A percentile compares a stretch with the other conserved stretches of the same genome.
Evolutionary conservation across 2,113 vertebrate species (phyloP).

Genomic region (Charadrius vociferus): DNA sequence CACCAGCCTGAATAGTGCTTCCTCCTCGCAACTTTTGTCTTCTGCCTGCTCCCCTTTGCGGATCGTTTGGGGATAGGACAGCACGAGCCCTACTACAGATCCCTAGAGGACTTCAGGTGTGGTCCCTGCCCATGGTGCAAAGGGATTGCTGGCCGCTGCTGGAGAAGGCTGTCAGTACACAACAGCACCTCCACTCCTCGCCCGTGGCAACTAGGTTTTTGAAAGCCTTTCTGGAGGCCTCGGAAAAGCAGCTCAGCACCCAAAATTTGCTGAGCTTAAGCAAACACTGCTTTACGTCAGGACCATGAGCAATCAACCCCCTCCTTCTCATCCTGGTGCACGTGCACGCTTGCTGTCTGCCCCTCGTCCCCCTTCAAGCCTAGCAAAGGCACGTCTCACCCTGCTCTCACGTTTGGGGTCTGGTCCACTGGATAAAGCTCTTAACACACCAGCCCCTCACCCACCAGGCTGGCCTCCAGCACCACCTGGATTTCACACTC

Average conservation of each 20-base stretch:
- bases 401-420: neutral
- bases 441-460: neutral
- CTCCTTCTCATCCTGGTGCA: neutral
- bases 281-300: neutral
- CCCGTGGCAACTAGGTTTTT: neutral
- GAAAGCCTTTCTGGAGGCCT: neutral
- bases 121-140: neutral
- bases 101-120: neutral
- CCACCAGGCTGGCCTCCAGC: neutral
- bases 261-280: neutral
- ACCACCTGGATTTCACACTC: neutral
- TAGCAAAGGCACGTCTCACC: neutral
- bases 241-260: neutral
- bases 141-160: rapidly evolving
- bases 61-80: neutral
- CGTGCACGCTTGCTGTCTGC: neutral
- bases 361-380: neutral
- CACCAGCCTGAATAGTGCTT: neutral
- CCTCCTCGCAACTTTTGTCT: neutral
- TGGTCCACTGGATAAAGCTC: neutral
- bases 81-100: neutral
- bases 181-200: neutral
- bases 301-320: no score
- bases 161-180: neutral
- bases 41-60: neutral